Evolutionary conservation across 1,140 invertebrate species (phyloP).

Genomic region (Pemphigus obesinymphae): DNA sequence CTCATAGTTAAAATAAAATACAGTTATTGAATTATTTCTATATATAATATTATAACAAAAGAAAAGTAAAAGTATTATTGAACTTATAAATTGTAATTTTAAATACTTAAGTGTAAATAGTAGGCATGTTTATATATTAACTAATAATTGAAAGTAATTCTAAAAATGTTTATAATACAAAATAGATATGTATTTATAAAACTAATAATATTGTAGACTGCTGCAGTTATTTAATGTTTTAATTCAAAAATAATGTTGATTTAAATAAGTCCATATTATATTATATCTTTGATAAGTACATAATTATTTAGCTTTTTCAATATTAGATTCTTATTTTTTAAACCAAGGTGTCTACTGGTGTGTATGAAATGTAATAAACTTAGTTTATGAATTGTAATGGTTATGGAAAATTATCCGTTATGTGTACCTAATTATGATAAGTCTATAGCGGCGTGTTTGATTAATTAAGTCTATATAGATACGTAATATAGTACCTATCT

Average conservation of each 20-base stretch:
- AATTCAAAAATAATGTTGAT: too few relatives aligned
- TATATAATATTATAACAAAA: too few relatives aligned
- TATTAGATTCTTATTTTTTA: neutral
- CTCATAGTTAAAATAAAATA: too few relatives aligned
- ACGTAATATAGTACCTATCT: neutral
- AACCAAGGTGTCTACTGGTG: neutral
- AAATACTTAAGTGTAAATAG: neutral
- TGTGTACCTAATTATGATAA: neutral
- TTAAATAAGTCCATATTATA: too few relatives aligned
- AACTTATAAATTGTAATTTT: neutral
- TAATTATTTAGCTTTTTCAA: too few relatives aligned
- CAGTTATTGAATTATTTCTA: too few relatives aligned
- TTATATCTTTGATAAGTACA: too few relatives aligned
- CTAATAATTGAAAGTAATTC: neutral
- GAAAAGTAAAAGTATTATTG: too few relatives aligned
- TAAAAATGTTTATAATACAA: neutral
- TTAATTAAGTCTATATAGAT: neutral
- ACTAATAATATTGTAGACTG: too few relatives aligned
- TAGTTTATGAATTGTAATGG: neutral
- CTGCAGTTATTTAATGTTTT: too few relatives aligned
- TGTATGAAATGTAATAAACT: neutral
- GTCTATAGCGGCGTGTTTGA: neutral
- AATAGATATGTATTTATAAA: too few relatives aligned
- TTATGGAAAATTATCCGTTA: neutral
- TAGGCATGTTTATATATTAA: neutral